Evolutionary conservation across 2,797 vertebrate genomes (phyloP), one percentile per base, ranked within the genome.

Genomic region (Setipinna tenuifilis): DNA sequence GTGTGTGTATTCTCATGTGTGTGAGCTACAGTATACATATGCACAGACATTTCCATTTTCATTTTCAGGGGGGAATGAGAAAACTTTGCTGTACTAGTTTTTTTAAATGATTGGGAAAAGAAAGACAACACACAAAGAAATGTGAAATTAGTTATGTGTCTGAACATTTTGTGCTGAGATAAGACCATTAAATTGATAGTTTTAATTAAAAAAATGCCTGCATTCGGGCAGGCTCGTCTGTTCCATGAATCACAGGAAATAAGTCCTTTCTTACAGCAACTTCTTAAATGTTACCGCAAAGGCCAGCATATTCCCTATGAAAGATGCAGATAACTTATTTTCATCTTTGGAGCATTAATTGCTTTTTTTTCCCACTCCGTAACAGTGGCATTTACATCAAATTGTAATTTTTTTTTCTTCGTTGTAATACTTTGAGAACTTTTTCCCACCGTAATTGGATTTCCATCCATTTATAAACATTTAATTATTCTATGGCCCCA

Each of bases 281-380:
- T 78, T 78, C 50, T 78, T 78, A 78, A 78, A 78, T 78, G 71
- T 78, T 78, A 44, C 17, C 17, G 6, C 17, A 78, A 78, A 78
- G 71, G 71, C 31, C 71, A 78, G 35, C 17, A n/a, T 35, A 78
- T 78, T 78, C 71, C 71, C 31, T n/a, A 41, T 78, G 71, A 16
- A 44, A 75, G 68, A 75, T 75, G 14, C 71, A 78, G 71, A 78
- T 44, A 19, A 21, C 35, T 78, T 19, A 9, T 71, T 35, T 31
- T 14, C 31, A 71, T 35, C 68, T 35, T 2, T 14, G 28, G 25
- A 71, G 68, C 0, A 35, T 71, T 71, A 41, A 78, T 78, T 78
- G 3, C 31, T 78, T 78, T 44, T 21, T 25, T 11, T 12, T 25
- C 28, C 65, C 17, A n/a, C n/a, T n/a, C n/a, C n/a, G n/a, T n/a